A percentile compares a stretch with the other conserved stretches of the same genome.
These are phyloP conservation scores for Phenganax marumi DNA, from an alignment of 92 coral and sea anemone species.

Conservation along the genomic window DNA sequence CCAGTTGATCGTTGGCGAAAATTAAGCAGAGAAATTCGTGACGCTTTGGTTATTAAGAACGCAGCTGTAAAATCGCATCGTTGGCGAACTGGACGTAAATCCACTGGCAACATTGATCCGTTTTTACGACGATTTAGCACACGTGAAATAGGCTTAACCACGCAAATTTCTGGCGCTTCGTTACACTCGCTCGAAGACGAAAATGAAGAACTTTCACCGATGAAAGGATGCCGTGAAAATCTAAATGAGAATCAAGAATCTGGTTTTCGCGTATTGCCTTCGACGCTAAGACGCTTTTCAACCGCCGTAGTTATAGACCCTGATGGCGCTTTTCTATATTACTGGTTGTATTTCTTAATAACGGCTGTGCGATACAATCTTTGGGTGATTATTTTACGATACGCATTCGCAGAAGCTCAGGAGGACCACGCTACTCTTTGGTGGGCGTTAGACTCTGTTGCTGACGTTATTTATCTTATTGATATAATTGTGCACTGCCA, in stretches of 20 bases:
- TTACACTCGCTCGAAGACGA: not conserved
- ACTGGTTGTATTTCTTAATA: slow-evolving; percentile 80
- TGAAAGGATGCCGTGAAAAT: not conserved
- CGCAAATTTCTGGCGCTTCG: slow-evolving; percentile 58
- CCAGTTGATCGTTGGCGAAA: slow-evolving; percentile 47
- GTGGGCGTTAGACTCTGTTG: slow-evolving; percentile 76
- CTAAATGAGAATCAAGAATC: not conserved
- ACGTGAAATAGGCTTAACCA: slow-evolving; percentile 69
- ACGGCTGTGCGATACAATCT: slow-evolving; percentile 85
- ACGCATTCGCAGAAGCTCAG: slow-evolving; percentile 84
- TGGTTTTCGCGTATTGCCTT: not conserved
- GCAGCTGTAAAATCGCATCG: slow-evolving; percentile 64
- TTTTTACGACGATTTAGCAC: slow-evolving; percentile 97
- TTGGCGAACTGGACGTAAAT: slow-evolving; percentile 61
- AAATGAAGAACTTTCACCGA: not conserved
- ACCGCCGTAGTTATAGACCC: slow-evolving; percentile 66
- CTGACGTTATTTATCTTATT: slow-evolving; percentile 71
- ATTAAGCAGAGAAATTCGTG: slow-evolving; percentile 64
- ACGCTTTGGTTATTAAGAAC: slow-evolving; percentile 67
- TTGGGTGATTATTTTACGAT: slow-evolving; percentile 81
- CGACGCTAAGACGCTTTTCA: slow-evolving; percentile 46
- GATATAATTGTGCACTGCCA: slow-evolving; percentile 68
- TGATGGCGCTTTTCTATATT: slow-evolving; percentile 71
- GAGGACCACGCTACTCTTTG: slow-evolving; percentile 63
- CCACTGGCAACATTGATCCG: slow-evolving; percentile 78